A percentile compares a stretch with the other conserved stretches of the same genome.
Evolutionary conservation across 2,888 invertebrate genomes (phyloP).

Genomic region (Ectemnius lituratus): DNA sequence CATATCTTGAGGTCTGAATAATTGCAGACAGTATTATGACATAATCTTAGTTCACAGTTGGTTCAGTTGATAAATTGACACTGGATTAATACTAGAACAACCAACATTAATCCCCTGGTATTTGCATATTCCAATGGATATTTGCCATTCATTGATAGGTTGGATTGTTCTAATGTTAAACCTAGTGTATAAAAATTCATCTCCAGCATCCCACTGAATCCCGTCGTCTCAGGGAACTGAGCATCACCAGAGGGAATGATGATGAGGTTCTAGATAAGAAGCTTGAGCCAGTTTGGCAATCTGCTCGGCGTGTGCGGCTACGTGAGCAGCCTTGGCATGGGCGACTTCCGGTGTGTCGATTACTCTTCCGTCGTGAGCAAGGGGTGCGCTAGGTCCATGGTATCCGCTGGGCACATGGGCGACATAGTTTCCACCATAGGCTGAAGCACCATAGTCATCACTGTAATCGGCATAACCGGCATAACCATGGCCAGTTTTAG

Average conservation of each 20-base stretch:
- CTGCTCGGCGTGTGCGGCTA: conserved; percentile 66
- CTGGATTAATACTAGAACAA: too few species aligned
- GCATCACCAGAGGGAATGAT: conserved; percentile 29
- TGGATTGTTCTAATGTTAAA: too few species aligned
- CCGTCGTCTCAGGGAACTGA: too few species aligned
- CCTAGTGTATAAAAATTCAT: too few species aligned
- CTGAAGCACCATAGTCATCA: conserved; percentile 50
- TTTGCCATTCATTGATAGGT: too few species aligned
- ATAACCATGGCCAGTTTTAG: conserved; percentile 50
- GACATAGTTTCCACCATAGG: not conserved
- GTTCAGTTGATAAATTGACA: too few species aligned
- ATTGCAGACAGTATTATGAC: not conserved
- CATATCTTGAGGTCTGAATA: not conserved
- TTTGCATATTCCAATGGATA: too few species aligned
- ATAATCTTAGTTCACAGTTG: too few species aligned
- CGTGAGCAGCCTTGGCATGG: conserved; percentile 71
- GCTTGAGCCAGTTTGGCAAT: conserved; percentile 54
- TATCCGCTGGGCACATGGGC: conserved; percentile 50
- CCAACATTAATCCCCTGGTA: too few species aligned
- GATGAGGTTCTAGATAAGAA: conserved; percentile 30
- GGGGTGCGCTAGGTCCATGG: conserved; percentile 67
- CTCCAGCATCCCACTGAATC: too few species aligned
- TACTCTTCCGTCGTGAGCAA: conserved; percentile 68
- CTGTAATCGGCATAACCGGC: not conserved
- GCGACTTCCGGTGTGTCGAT: conserved; percentile 73